These are phyloP conservation scores for Tadarida brasiliensis DNA, from an alignment of 2,797 vertebrate genomes.

Conservation along the genomic window DNA sequence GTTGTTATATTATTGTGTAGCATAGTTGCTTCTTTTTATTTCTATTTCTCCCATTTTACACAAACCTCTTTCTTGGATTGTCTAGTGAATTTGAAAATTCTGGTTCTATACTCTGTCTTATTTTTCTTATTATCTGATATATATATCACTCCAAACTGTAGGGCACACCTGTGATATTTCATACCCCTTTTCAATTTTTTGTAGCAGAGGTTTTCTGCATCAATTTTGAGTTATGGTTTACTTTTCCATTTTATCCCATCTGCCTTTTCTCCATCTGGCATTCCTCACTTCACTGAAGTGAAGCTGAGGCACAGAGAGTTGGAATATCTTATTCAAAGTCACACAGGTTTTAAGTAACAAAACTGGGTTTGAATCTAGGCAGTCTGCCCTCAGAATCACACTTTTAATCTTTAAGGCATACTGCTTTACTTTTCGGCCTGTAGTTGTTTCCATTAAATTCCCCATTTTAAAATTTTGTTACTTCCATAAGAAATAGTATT, in stretches of 20 bases:
- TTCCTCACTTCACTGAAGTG: background rate
- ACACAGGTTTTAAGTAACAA: background rate
- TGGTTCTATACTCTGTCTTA: background rate
- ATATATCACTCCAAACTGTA: background rate
- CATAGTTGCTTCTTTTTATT: background rate
- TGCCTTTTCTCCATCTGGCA: background rate
- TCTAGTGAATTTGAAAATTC: background rate
- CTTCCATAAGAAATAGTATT: background rate
- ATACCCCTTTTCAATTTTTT: background rate
- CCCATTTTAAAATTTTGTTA: background rate
- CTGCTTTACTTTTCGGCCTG: background rate
- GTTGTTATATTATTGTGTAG: background rate
- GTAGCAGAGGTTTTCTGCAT: background rate
- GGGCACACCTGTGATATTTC: background rate
- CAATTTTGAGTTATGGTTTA: background rate
- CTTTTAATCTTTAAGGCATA: background rate
- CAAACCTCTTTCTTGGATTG: background rate
- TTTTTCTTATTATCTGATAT: background rate
- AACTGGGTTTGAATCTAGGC: background rate
- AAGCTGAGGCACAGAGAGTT: background rate
- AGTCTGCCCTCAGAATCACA: background rate
- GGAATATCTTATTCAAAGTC: background rate
- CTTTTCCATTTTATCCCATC: background rate
- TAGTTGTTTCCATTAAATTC: background rate
- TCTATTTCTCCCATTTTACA: background rate